These are phyloP conservation scores for Erpetoichthys calabaricus DNA, from an alignment of 2,797 vertebrate species.

Conservation along the genomic window DNA sequence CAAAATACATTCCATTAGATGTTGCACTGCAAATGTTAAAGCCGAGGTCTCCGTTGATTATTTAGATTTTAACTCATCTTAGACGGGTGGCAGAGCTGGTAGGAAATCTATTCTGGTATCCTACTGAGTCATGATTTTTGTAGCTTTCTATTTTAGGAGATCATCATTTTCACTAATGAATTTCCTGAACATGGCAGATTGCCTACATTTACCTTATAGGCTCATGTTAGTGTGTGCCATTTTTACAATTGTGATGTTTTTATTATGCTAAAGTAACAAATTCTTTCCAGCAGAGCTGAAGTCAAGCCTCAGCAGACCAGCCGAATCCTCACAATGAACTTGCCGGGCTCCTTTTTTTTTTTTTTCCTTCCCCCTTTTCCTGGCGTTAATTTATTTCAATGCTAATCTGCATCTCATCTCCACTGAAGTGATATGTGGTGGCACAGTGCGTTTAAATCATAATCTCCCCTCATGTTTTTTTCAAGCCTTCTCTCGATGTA, in stretches of 20 bases:
- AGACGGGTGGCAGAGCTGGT: too few species aligned
- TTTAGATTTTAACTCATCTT: too few species aligned
- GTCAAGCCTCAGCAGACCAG: too few species aligned
- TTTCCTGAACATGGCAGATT: not conserved
- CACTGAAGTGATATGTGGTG: not conserved
- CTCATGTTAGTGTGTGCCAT: not conserved
- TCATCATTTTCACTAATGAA: constrained; percentile 1
- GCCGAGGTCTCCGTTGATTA: too few species aligned
- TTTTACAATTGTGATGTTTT: not conserved
- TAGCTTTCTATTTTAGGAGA: not conserved
- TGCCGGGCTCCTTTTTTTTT: too few species aligned
- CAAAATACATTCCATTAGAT: too few species aligned
- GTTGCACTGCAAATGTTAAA: too few species aligned
- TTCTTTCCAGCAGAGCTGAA: not conserved
- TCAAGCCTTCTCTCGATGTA: not conserved
- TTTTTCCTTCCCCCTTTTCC: too few species aligned
- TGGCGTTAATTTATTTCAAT: constrained; percentile 7
- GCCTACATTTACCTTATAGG: not conserved
- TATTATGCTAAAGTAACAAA: not conserved
- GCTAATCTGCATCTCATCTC: constrained; percentile 4
- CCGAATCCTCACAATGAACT: too few species aligned
- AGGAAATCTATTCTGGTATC: too few species aligned
- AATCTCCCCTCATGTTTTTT: constrained; percentile 2
- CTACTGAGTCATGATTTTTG: not conserved
- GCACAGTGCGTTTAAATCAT: constrained; percentile 2